Evolutionary conservation across 1,140 invertebrate species (phyloP), one percentile per base, ranked within the genome.

Genomic region (Druon quercuslanigerum): DNA sequence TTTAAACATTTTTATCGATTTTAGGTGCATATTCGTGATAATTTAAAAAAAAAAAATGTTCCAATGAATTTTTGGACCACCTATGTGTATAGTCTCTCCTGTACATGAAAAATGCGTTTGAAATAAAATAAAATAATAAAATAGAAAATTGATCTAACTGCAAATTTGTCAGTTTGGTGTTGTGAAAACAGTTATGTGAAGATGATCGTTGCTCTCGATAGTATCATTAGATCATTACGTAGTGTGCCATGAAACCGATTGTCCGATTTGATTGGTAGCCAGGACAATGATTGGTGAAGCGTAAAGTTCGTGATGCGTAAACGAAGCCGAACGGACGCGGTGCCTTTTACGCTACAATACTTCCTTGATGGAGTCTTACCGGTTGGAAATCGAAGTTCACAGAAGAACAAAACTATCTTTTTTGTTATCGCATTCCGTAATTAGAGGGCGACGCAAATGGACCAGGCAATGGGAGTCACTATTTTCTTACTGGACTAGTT

Each of bases 261-360:
- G 84, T 83, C 81, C 77, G 79, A 85, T 86, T 85, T 81, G 77
- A 85, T 90, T 82, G 83, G 81, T 76, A 82, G 83, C 80, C 50
- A 82, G 79, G 16, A 20, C 9, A 82, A 82, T 72, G 72, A 75
- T 54, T 85, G 82, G 75, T 84, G 77, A 79, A 86, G 79, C 82
- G 87, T 71, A 87, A 90, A 84, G 83, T 83, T 85, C 81, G 90
- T 90, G 56, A 86, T 83, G 80, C 78, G 83, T 82, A 84, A 84
- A 80, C 83, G 83, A 84, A 82, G 81, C 83, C 77, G 79, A 82
- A 82, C 83, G 79, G 79, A 82, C 83, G 25, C 60, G 79, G 77
- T 82, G 83, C 75, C 83, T 84, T 84, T 66, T 81, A 77, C 80
- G 54, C 70, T 71, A 66, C 14, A 66, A 66, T 66, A 66, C 25